Percentiles rank a stretch among this genome's conserved stretches.
phyloP scores from a whole-genome alignment of 2,797 vertebrate species.

The Huso huso region DNA sequence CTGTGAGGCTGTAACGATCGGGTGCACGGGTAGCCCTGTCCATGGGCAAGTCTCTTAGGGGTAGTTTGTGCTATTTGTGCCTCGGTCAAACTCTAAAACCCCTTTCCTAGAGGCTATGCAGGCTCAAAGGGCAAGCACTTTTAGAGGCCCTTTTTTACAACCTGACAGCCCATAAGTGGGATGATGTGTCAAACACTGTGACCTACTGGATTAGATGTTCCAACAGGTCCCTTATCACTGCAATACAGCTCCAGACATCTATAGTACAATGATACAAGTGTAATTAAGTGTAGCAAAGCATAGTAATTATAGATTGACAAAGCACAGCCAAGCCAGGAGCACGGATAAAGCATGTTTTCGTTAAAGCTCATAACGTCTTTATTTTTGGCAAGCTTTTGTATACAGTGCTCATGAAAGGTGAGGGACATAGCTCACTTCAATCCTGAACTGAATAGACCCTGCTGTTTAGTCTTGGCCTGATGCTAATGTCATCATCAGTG shows the following conservation, averaged over 20 bases:
- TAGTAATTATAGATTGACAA: too few relatives aligned
- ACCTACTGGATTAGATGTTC: not conserved
- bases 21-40: not conserved
- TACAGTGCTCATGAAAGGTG: too few relatives aligned
- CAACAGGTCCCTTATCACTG: constrained; percentile 1
- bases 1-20: not conserved
- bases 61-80: not conserved
- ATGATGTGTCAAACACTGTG: not conserved
- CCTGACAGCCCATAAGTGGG: not conserved
- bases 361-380: too few relatives aligned
- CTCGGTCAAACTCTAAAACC: not conserved
- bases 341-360: too few relatives aligned
- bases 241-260: not conserved
- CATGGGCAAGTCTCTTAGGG: not conserved
- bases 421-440: too few relatives aligned
- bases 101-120: not conserved
- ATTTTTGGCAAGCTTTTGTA: too few relatives aligned
- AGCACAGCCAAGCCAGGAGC: too few relatives aligned
- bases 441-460: too few relatives aligned
- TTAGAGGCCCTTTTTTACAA: not conserved
- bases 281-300: too few relatives aligned
- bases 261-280: not conserved
- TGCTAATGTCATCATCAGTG: too few relatives aligned
- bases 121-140: not conserved
- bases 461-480: too few relatives aligned